phyloP scores from a whole-genome alignment of 2,113 vertebrate species.

The Carassius carassius region DNA sequence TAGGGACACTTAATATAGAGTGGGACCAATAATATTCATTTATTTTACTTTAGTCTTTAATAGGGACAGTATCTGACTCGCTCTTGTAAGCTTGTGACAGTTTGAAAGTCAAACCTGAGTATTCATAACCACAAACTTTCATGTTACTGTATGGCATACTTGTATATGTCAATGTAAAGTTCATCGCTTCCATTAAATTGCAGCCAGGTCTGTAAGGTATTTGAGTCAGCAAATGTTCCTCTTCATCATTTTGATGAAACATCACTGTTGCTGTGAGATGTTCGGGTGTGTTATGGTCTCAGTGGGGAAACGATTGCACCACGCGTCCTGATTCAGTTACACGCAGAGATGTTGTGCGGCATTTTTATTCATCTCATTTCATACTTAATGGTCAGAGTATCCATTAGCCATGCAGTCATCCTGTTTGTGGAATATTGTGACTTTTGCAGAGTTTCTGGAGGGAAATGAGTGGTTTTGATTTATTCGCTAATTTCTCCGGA shows the following conservation, averaged over 20 bases:
- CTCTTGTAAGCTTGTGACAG: not conserved
- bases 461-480: conserved; percentile 51
- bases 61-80: too few species aligned
- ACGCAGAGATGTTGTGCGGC: conserved; percentile 31
- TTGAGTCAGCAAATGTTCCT: conserved; percentile 34
- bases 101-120: not conserved
- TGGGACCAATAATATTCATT: too few species aligned
- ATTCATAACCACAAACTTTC: not conserved
- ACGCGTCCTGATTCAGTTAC: conserved; percentile 31
- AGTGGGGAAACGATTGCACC: conserved; percentile 35
- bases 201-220: not conserved
- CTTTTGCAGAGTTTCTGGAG: conserved; percentile 46
- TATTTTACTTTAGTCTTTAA: too few species aligned
- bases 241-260: conserved; percentile 40
- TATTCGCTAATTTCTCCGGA: conserved; percentile 50
- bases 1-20: too few species aligned
- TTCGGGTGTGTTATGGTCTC: conserved; percentile 30
- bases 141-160: not conserved
- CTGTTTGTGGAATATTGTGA: conserved; percentile 50
- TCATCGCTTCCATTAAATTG: not conserved
- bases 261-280: conserved; percentile 36
- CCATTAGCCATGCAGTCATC: conserved; percentile 44
- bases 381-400: conserved; percentile 54
- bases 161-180: conserved; percentile 3
- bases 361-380: conserved; percentile 50